These are phyloP conservation scores for Oenanthe melanoleuca DNA, from an alignment of 2,113 vertebrate species.

Conservation along the genomic window DNA sequence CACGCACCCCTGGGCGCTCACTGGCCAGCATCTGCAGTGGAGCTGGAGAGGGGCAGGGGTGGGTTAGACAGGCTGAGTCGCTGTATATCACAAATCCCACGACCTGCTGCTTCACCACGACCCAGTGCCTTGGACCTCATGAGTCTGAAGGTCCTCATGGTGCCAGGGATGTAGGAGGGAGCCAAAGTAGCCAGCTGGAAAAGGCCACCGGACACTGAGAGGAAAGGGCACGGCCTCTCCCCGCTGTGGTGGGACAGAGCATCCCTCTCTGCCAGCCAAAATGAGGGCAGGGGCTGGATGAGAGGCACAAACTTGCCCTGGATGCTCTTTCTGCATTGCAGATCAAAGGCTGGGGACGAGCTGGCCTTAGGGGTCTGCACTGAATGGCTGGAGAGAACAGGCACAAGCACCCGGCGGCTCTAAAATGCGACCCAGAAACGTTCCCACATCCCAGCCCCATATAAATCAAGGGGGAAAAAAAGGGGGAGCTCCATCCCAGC, in stretches of 20 bases:
- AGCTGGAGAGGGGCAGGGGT: neutral
- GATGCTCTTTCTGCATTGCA: conserved; percentile 54
- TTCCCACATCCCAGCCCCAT: conserved; percentile 68
- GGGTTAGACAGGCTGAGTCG: fast-evolving
- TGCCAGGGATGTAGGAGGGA: neutral
- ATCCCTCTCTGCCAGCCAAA: neutral
- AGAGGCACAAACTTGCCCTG: neutral
- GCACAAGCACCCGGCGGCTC: conserved; percentile 18
- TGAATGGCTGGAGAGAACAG: conserved; percentile 45
- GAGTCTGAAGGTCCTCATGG: neutral
- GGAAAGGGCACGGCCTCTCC: neutral
- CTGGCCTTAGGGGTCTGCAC: conserved; percentile 37
- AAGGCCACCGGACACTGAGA: neutral
- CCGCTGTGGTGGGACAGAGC: fast-evolving
- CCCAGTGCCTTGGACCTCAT: neutral
- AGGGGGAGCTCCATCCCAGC: neutral
- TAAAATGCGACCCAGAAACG: conserved; percentile 35
- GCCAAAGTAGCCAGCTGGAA: neutral
- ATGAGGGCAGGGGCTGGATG: neutral
- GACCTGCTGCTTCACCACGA: neutral
- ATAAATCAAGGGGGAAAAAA: conserved; percentile 52
- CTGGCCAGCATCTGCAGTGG: neutral
- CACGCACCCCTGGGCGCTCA: neutral
- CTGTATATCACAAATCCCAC: neutral
- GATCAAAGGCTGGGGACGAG: conserved; percentile 53